Conservation (phyloP, 1,140 invertebrate genomes). For the Lanistes nyassanus region DNA sequence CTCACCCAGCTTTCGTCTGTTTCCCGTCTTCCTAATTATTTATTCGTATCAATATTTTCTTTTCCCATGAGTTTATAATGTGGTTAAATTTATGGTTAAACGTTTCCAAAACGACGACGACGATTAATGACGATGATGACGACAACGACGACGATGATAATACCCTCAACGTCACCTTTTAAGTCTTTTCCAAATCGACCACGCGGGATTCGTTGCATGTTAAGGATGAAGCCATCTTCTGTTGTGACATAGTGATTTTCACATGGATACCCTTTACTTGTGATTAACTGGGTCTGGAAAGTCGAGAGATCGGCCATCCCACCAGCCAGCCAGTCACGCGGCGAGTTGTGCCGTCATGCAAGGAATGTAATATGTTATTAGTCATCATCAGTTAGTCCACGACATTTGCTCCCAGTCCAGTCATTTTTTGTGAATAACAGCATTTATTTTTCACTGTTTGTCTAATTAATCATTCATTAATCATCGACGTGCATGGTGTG, state of each 20-base stretch:
- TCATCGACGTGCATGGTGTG: no score
- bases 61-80: background rate
- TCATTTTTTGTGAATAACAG: no score
- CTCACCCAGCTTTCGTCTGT: no score
- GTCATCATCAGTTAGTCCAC: no score
- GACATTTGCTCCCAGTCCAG: no score
- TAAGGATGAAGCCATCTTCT: constrained; percentile 54
- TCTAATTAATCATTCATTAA: no score
- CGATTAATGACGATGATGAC: background rate
- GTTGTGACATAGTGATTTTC: constrained; percentile 51
- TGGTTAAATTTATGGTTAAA: background rate
- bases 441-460: no score
- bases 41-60: no score
- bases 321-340: background rate
- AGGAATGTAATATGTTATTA: no score
- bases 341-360: background rate
- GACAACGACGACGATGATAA: background rate
- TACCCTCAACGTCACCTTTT: constrained; percentile 1
- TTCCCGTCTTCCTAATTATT: no score
- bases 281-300: constrained; percentile 47
- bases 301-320: background rate
- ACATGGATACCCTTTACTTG: constrained; percentile 48
- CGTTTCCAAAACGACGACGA: background rate
- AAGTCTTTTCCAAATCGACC: constrained; percentile 19
- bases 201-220: constrained; percentile 49